Base-by-base conservation (phyloP, 2,888 invertebrate genomes). In the Heliconius sara region DNA sequence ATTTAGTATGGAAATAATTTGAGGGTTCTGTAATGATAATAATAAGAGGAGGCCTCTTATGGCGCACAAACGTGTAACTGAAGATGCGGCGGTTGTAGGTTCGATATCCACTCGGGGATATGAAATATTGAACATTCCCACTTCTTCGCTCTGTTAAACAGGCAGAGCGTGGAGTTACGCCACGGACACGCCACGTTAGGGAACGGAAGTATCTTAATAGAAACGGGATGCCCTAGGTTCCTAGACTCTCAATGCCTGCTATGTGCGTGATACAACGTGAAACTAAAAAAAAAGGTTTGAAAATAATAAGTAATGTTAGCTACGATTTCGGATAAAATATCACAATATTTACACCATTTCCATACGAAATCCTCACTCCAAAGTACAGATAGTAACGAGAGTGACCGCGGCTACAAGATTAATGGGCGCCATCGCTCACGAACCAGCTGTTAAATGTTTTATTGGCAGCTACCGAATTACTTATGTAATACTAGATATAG, bases 401-500 rank as follows among this genome's bases (percentile, higher is more conserved):
- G 57, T n/a, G 75, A 72, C 63, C 34, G 80, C 43, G 52, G 57
- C 60, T 67, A 71, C 52, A 60, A 80, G 80, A 80, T 78, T 78
- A 80, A 80, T 80, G 74, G n/a, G 52, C 34, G 57, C 71, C 66
- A 78, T 79, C 76, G 52, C 66, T 77, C 79, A 57, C 72, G 34
- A 57, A 57, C 43, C 79, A 70, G 73, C 72, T 71, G 67, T 52
- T 71, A 77, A 79, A 72, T 77, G 76, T 79, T 76, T 73, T 71
- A 76, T 79, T 73, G 78, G 73, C 78, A 78, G 73, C 27, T 30
- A 57, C 25, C 34, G 78, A 57, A 72, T 72, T 65, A 73, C 39
- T 76, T n/a, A 34, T 71, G 60, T 22, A 22, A 65, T 39, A 70
- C n/a, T 16, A 47, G 22, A 73, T 16, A 25, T 52, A 72, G 65